Evolutionary conservation across 2,888 invertebrate genomes (phyloP).

Genomic region (Tenthredo scrophulariae): DNA sequence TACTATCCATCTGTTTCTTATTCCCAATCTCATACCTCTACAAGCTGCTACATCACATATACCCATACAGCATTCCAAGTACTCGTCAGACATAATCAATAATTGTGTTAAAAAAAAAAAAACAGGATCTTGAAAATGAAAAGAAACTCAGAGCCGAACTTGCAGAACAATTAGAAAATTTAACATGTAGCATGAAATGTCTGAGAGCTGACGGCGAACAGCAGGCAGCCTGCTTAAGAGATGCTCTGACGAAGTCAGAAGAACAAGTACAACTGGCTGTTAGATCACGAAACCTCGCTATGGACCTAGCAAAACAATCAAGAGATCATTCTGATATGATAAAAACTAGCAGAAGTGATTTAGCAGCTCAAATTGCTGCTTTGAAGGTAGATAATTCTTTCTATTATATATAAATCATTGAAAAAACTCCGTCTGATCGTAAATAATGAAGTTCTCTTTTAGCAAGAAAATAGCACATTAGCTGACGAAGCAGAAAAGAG

Average conservation of each 20-base stretch:
- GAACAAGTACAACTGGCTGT: constrained; percentile 61
- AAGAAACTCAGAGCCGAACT: constrained; percentile 60
- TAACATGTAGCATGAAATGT: constrained; percentile 62
- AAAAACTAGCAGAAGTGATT: constrained; percentile 61
- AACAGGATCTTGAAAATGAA: constrained; percentile 62
- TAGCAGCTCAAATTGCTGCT: constrained; percentile 58
- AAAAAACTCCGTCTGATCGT: constrained; percentile 33
- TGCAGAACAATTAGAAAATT: constrained; percentile 61
- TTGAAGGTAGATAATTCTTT: constrained; percentile 59
- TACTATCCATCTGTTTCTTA: not conserved
- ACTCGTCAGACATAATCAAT: not conserved
- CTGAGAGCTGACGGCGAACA: constrained; percentile 61
- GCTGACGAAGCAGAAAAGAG: constrained; percentile 48
- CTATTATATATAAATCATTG: constrained; percentile 3
- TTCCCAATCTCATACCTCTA: not conserved
- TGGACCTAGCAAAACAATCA: constrained; percentile 63
- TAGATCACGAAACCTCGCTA: constrained; percentile 62
- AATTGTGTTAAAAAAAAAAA: not conserved
- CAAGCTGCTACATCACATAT: not conserved
- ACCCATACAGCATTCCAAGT: not conserved
- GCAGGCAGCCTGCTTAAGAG: constrained; percentile 59
- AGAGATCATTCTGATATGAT: constrained; percentile 61
- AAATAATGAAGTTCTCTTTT: constrained; percentile 50
- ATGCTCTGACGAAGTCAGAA: constrained; percentile 60
- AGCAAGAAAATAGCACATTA: constrained; percentile 54